Evolutionary conservation across 2,113 vertebrate genomes (phyloP).

Genomic region (Addax nasomaculatus): DNA sequence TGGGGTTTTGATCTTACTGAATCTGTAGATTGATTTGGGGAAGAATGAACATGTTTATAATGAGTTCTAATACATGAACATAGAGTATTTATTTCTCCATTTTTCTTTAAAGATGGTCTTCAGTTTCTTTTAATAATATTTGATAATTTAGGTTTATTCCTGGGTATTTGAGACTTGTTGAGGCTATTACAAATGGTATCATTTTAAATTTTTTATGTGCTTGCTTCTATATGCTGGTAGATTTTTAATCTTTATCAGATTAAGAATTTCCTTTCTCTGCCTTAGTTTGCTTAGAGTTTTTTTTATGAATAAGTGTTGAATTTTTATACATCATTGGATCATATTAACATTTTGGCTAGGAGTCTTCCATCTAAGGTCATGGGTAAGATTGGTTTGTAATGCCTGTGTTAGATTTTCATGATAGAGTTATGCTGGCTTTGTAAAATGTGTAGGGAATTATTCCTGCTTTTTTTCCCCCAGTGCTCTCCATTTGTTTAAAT

Average conservation of each 20-base stretch:
- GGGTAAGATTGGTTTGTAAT: not conserved
- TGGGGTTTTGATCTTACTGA: not conserved
- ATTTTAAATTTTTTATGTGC: not conserved
- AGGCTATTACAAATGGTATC: not conserved
- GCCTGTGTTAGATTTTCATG: not conserved
- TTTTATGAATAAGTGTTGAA: not conserved
- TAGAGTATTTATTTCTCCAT: not conserved
- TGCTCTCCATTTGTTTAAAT: not conserved
- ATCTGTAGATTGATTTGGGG: not conserved
- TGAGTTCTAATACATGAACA: not conserved
- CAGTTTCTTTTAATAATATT: not conserved
- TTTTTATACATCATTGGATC: not conserved
- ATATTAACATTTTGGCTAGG: not conserved
- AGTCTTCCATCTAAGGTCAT: not conserved
- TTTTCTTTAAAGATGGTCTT: constrained; percentile 4
- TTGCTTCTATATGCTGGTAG: not conserved
- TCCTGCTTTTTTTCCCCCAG: not conserved
- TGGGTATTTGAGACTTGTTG: not conserved
- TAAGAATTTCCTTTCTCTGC: not conserved
- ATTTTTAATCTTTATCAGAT: not conserved
- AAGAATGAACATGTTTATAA: not conserved
- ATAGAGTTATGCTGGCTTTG: not conserved
- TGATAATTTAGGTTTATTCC: not conserved
- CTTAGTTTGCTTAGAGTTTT: not conserved
- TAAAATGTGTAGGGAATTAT: not conserved